A percentile compares a stretch with the other conserved stretches of the same genome.
These are phyloP conservation scores for Unio pictorum DNA, from an alignment of 2,888 invertebrate species.

Conservation along the genomic window DNA sequence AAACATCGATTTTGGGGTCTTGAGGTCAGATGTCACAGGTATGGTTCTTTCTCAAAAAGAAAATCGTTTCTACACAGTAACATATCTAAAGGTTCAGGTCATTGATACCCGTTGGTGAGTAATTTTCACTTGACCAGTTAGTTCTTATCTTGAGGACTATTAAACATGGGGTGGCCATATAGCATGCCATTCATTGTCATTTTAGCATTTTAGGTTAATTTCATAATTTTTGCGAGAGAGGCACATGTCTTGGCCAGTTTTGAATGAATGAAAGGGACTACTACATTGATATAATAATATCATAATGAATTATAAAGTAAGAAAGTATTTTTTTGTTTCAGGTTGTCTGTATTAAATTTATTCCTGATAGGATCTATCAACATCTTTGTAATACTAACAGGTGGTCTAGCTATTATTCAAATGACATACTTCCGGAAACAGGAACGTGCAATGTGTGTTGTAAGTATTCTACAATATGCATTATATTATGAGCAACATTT, in stretches of 20 bases:
- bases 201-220: no score
- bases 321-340: constrained; percentile 31
- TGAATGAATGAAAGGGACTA: no score
- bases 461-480: constrained; percentile 22
- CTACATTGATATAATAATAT: background rate
- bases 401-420: constrained; percentile 56
- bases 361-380: constrained; percentile 55
- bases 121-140: no score
- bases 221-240: no score
- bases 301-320: background rate
- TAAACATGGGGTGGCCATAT: background rate
- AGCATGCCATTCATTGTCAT: background rate
- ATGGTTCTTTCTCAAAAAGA: no score
- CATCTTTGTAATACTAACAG: constrained; percentile 56
- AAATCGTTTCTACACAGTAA: no score
- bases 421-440: constrained; percentile 57
- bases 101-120: no score
- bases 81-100: no score
- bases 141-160: no score
- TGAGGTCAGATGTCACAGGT: no score
- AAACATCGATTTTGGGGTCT: no score
- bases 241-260: no score
- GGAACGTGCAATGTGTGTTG: constrained; percentile 51
- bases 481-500: background rate
- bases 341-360: constrained; percentile 58